Conservation (phyloP, 1,140 invertebrate genomes). For the Metaphire vulgaris region DNA sequence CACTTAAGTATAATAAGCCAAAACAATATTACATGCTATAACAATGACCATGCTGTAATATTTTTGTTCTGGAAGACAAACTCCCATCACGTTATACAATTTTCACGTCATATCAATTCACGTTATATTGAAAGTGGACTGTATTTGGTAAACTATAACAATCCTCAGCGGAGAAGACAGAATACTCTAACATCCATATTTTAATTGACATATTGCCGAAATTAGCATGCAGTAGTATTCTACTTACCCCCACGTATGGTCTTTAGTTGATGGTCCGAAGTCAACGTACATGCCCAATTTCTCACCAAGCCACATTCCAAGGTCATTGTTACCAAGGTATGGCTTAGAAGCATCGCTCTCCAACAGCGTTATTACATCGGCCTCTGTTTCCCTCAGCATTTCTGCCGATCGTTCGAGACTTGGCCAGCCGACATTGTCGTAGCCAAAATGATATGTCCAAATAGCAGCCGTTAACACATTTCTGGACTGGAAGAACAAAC, state of each 20-base stretch:
- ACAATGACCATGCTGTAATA: too few relatives aligned
- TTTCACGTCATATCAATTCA: too few relatives aligned
- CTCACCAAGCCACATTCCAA: slow-evolving; percentile 51
- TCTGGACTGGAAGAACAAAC: slow-evolving; percentile 24
- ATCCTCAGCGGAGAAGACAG: too few relatives aligned
- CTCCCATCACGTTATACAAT: too few relatives aligned
- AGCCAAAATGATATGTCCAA: slow-evolving; percentile 54
- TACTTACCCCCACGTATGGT: slow-evolving; percentile 52
- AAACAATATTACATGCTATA: too few relatives aligned
- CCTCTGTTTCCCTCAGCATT: slow-evolving; percentile 48
- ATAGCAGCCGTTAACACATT: slow-evolving; percentile 44
- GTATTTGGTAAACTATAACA: too few relatives aligned
- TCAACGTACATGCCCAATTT: slow-evolving; percentile 51
- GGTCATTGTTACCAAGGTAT: slow-evolving; percentile 52
- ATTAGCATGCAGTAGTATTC: too few relatives aligned
- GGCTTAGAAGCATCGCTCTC: slow-evolving; percentile 53
- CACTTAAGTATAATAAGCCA: background rate
- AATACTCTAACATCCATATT: too few relatives aligned
- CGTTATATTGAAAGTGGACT: too few relatives aligned
- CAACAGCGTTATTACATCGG: slow-evolving; percentile 50
- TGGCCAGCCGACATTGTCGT: slow-evolving; percentile 53
- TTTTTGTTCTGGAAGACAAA: too few relatives aligned
- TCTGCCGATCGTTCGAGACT: slow-evolving; percentile 47
- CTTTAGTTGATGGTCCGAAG: slow-evolving; percentile 51
- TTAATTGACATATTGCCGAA: too few relatives aligned